These are phyloP conservation scores for Baronia brevicornis DNA, from an alignment of 2,888 invertebrate genomes.

Conservation along the genomic window DNA sequence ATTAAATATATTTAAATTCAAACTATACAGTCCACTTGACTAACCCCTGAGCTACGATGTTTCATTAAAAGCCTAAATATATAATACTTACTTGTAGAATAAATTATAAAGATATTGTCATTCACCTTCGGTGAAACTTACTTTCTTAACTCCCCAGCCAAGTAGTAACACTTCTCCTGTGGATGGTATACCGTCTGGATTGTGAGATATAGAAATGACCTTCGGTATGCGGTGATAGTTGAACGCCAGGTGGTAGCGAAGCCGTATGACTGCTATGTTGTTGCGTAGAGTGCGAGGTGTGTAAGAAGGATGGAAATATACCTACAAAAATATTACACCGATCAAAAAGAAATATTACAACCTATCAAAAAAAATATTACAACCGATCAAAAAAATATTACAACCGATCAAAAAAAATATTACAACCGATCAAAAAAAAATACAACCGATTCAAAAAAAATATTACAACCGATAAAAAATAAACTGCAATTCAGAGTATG, in stretches of 20 bases:
- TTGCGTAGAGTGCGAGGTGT: conserved; percentile 43
- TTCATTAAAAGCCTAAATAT: too few relatives aligned
- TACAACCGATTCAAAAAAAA: too few relatives aligned
- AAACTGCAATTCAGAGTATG: too few relatives aligned
- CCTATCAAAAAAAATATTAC: too few relatives aligned
- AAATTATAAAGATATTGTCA: too few relatives aligned
- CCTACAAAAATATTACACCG: conserved; percentile 28
- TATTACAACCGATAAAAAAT: too few relatives aligned
- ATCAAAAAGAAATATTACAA: too few relatives aligned
- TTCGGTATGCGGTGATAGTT: conserved; percentile 45
- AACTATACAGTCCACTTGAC: neutral
- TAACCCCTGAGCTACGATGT: too few relatives aligned
- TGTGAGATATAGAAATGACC: conserved; percentile 39
- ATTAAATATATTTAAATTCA: neutral
- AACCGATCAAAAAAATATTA: too few relatives aligned
- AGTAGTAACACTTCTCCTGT: conserved; percentile 50
- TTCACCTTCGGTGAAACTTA: conserved; percentile 23
- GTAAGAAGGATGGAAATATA: conserved; percentile 62
- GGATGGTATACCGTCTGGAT: conserved; percentile 25
- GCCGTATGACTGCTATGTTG: conserved; percentile 55
- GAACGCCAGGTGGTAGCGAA: conserved; percentile 41
- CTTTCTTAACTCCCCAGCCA: conserved; percentile 65
- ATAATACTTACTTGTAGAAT: too few relatives aligned
- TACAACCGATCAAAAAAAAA: too few relatives aligned
- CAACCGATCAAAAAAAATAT: too few relatives aligned